Base-by-base conservation (phyloP, 2,797 vertebrate genomes). In the Gambusia yucatana region DNA sequence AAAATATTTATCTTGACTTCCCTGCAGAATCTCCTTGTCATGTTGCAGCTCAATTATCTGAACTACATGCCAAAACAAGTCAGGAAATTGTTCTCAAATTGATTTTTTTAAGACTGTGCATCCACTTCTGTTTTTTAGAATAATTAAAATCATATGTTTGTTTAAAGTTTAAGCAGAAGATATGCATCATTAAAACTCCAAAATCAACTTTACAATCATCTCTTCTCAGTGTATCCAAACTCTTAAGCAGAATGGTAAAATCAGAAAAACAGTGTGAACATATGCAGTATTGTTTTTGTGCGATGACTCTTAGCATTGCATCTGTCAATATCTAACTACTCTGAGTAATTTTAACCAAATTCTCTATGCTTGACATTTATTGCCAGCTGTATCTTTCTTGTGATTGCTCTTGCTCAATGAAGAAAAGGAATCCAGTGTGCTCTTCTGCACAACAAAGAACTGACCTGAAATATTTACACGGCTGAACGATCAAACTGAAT, bases 391-490 rank as follows among this genome's bases (percentile, higher is more conserved):
- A 80, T 90, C 82, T 87, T 76, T 85, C 73, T 65, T 81, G 67
- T 79, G 81, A 94, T 80, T 91, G 87, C 88, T 87, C 79, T 86
- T 81, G 84, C 80, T 80, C 70, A 79, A 70, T 36, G 67, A 75
- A 84, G 87, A 92, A 86, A 91, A 83, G 84, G 77, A 82, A 90
- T 92, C 90, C 86, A 91, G 83, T 73, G 84, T 85, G 77, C 89
- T 85, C 79, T 77, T 91, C 85, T 90, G 81, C 86, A 89, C 84
- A 81, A 93, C 86, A 89, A 92, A 90, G 83, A 90, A 87, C 71
- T 85, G 86, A 88, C 83, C 89, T 92, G 86, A 92, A 93, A 89
- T 85, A 84, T 93, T 94, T 90, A 83, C 91, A 94, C 82, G 91
- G 91, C 80, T 90, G 90, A 91, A 87, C 80, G 87, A 91, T 88